phyloP scores from a whole-genome alignment of 2,888 invertebrate species.

The Patella pellucida region DNA sequence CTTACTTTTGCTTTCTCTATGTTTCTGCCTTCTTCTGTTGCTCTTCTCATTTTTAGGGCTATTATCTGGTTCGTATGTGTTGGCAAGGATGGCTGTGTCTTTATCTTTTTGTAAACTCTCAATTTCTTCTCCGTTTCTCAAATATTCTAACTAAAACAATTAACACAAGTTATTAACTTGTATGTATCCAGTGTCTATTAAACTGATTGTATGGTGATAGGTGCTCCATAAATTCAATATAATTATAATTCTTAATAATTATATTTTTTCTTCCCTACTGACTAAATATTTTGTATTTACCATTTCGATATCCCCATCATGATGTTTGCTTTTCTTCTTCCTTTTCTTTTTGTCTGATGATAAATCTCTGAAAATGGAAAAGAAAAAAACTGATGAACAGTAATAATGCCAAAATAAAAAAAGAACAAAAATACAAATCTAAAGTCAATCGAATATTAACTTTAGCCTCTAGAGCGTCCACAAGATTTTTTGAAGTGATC shows the following conservation, averaged over 20 bases:
- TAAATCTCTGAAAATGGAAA: constrained; percentile 46
- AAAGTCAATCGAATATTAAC: too few species aligned
- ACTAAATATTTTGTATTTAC: background rate
- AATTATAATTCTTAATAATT: background rate
- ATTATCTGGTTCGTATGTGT: constrained; percentile 65
- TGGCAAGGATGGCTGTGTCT: constrained; percentile 60
- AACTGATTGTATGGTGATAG: too few species aligned
- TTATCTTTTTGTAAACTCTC: constrained; percentile 59
- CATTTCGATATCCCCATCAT: constrained; percentile 35
- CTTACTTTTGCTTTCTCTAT: too few species aligned
- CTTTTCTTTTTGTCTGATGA: constrained; percentile 55
- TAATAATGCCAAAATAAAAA: background rate
- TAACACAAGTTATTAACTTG: background rate
- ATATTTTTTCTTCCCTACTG: background rate
- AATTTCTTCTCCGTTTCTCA: constrained; percentile 57
- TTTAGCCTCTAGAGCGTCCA: too few species aligned
- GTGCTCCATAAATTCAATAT: too few species aligned
- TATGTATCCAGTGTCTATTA: background rate
- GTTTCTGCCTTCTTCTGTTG: constrained; percentile 59
- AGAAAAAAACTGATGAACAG: background rate
- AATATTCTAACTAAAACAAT: constrained; percentile 50
- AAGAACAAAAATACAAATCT: background rate
- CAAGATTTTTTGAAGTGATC: too few species aligned
- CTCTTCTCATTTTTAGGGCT: constrained; percentile 62
- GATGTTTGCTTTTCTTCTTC: constrained; percentile 50